Evolutionary conservation across 2,797 vertebrate genomes (phyloP).

Genomic region (Thaleichthys pacificus): DNA sequence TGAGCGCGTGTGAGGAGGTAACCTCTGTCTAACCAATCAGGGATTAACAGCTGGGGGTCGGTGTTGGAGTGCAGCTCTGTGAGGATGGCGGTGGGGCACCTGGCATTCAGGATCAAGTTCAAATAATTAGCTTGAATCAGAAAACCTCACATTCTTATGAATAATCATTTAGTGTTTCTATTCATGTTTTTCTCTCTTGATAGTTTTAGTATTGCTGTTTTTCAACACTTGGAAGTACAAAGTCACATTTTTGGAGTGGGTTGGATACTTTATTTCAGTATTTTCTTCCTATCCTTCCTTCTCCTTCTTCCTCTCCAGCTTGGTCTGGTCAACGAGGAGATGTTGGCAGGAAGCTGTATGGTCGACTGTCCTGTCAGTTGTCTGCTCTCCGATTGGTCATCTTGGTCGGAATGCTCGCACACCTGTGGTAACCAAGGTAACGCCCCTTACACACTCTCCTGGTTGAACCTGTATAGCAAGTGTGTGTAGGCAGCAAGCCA

Average conservation of each 20-base stretch:
- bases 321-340: constrained; percentile 73
- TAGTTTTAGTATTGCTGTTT: too few species aligned
- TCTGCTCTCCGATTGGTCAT: constrained; percentile 87
- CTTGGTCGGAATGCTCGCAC: constrained; percentile 89
- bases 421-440: constrained; percentile 88
- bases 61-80: neutral
- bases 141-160: neutral
- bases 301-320: constrained; percentile 61
- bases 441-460: neutral
- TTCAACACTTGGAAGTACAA: neutral
- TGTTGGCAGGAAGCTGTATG: constrained; percentile 74
- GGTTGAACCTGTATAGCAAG: neutral
- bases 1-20: constrained; percentile 84
- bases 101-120: too few species aligned
- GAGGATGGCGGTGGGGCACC: neutral
- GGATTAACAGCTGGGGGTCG: constrained; percentile 12
- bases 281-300: neutral
- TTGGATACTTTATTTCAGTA: neutral
- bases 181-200: too few species aligned
- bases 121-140: too few species aligned
- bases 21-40: constrained; percentile 26
- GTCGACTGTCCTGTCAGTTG: constrained; percentile 90
- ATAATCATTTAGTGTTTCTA: neutral
- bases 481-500: too few species aligned
- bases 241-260: neutral